A percentile compares a stretch with the other conserved stretches of the same genome.
Conservation (phyloP, 2,888 invertebrate species). For the Hermaeophaga mercurialis region DNA sequence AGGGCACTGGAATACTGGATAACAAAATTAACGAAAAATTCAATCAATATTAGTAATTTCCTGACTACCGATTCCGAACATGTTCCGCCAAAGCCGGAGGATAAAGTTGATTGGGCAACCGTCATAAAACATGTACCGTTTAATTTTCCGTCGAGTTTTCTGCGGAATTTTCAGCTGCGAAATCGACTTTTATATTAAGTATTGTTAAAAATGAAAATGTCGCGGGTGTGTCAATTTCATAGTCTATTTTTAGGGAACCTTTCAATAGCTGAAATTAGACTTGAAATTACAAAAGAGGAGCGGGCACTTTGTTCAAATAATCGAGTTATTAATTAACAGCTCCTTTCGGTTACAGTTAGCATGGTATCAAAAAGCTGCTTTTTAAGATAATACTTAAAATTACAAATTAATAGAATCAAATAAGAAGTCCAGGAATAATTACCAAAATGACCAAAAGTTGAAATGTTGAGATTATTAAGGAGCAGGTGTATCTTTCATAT, state of each 20-base stretch:
- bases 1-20: not conserved
- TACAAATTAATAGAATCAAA: too few species aligned
- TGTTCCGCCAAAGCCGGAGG: slow-evolving; percentile 5
- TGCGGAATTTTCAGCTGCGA: not conserved
- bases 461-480: too few species aligned
- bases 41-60: slow-evolving; percentile 20
- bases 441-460: too few species aligned
- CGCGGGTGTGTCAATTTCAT: not conserved
- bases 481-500: too few species aligned
- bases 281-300: too few species aligned
- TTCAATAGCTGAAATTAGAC: not conserved
- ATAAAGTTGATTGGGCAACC: slow-evolving; percentile 19
- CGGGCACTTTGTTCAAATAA: too few species aligned
- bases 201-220: not conserved
- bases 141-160: slow-evolving; percentile 17
- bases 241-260: not conserved
- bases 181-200: too few species aligned
- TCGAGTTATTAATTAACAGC: too few species aligned
- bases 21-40: slow-evolving; percentile 11
- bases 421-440: too few species aligned
- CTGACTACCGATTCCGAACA: slow-evolving; percentile 12
- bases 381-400: too few species aligned
- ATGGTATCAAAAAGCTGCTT: too few species aligned
- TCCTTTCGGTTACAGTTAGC: too few species aligned
- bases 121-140: slow-evolving; percentile 17